Base-by-base conservation (phyloP, 2,888 invertebrate species). In the Torymus texanus region DNA sequence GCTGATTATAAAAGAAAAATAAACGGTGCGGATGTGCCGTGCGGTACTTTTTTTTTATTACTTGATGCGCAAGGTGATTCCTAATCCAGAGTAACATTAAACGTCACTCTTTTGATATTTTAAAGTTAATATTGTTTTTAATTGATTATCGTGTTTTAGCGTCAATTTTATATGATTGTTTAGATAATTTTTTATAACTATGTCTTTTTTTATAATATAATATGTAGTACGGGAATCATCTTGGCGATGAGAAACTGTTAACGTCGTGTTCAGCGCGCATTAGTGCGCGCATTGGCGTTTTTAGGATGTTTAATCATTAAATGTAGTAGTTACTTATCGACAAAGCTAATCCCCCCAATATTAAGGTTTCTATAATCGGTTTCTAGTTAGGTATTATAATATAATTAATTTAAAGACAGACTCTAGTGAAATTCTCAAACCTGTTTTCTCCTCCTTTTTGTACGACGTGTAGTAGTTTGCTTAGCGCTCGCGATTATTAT, bases 361-460 rank as follows among this genome's bases (percentile, higher is more conserved):
- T 72, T 72, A 62, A 24, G n/a, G 29, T 75, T 65, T 75, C 41
- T 41, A 41, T 59, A 74, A 66, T 59, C 24, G n/a, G 62, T 12
- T n/a, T 41, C 41, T 58, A 74, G 58, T 50, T 66, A 58, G 59
- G 13, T 51, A 51, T 41, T 41, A 41, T 41, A 41, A 41, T 41
- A 41, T 41, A 41, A 29, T 41, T 59, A 67, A 75, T 66, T 75
- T 66, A 66, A 75, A 75, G 66, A 59, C 53, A 53, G 66, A 24
- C 75, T 67, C 65, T 67, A 75, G 66, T 75, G 75, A 75, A 75
- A 75, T 67, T 61, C 14, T 61, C 41, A 41, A 41, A 41, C 41
- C 41, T 8, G 41, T 41, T 41, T 41, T 8, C 41, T 41, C 41
- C 41, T 8, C 41, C 41, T 41, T 41, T 75, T 70, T 58, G 55